Evolutionary conservation across 2,113 vertebrate genomes (phyloP), one percentile per base, ranked within the genome.

Genomic region (Myxocyprinus asiaticus): DNA sequence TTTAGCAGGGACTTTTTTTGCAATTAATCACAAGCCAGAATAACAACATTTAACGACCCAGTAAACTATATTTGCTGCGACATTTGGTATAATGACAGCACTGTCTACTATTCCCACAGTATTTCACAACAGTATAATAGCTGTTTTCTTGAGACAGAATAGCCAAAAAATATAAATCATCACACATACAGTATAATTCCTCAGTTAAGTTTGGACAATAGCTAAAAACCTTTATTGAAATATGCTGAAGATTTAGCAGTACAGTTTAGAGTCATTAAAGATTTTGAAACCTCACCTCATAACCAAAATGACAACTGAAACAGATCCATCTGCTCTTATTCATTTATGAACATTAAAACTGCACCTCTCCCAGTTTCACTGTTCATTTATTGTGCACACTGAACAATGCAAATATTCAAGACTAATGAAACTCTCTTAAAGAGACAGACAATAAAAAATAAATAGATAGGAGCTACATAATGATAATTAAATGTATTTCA

Each of bases 211-310:
- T 56, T 56, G 12, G 10, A 55, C 11, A 55, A 12, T 55, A 33
- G 22, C 22, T 33, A 33, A 33, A 33, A 33, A 33, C 22, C 22
- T 33, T 33, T 33, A 33, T 33, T 33, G 22, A 33, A 33, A 33
- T 33, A 33, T 33, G 22, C 22, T 33, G 22, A 33, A 33, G 22
- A 33, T 33, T 33, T 33, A 33, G 11, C 14, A 15, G 2, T 15
- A 7, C 55, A 58, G 55, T 58, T 58, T 14, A 53, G 8, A 10
- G 10, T 53, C 50, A 53, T 9, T 22, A 47, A 22, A 9, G n/a
- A 7, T 58, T 14, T 48, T 10, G 47, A 47, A 47, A 62, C 71
- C 58, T 33, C 44, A 62, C 71, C 71, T 58, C 67, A 50, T 33
- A 50, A 48, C 44, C 44, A 14, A 74, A 50, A 56, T 44, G 5